Conservation (phyloP, 2,888 invertebrate genomes). For the Drosophila diplacantha region DNA sequence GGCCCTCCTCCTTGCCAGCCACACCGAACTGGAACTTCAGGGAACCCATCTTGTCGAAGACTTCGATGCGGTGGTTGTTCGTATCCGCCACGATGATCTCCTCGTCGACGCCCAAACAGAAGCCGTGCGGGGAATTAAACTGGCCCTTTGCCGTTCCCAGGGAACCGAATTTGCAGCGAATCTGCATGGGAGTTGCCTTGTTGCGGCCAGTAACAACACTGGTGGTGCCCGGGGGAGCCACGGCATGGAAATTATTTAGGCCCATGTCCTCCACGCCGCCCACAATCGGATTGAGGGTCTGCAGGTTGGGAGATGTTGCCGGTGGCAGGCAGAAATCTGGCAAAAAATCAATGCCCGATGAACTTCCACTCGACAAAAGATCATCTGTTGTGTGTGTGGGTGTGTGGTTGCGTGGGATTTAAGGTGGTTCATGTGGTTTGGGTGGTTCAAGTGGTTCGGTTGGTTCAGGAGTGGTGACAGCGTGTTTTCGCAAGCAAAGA, state of each 20-base stretch:
- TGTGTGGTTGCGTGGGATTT: slow-evolving; percentile 10
- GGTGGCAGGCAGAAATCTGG: slow-evolving; percentile 81
- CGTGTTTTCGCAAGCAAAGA: slow-evolving; percentile 8
- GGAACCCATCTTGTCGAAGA: slow-evolving; percentile 95
- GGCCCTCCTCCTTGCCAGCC: slow-evolving; percentile 96
- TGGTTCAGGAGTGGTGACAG: slow-evolving; percentile 6
- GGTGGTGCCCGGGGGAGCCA: slow-evolving; percentile 75
- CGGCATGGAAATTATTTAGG: slow-evolving; percentile 77
- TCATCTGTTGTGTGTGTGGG: slow-evolving; percentile 65
- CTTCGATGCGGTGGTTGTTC: slow-evolving; percentile 96
- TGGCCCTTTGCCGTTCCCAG: slow-evolving; percentile 95
- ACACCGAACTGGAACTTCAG: slow-evolving; percentile 96
- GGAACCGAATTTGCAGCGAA: slow-evolving; percentile 95
- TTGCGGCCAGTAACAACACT: slow-evolving; percentile 81
- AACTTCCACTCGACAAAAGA: slow-evolving; percentile 81
- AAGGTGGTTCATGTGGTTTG: slow-evolving; percentile 13
- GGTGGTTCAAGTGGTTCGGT: slow-evolving; percentile 16
- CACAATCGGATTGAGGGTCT: slow-evolving; percentile 77
- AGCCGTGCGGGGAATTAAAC: slow-evolving; percentile 98
- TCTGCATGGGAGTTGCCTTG: slow-evolving; percentile 91
- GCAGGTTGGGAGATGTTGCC: slow-evolving; percentile 81
- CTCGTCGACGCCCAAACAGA: slow-evolving; percentile 95
- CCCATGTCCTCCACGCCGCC: slow-evolving; percentile 78
- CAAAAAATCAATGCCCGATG: slow-evolving; percentile 81
- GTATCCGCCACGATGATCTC: slow-evolving; percentile 98